Conservation (phyloP, 1,140 invertebrate species). For the Asbolus verrucosus region DNA sequence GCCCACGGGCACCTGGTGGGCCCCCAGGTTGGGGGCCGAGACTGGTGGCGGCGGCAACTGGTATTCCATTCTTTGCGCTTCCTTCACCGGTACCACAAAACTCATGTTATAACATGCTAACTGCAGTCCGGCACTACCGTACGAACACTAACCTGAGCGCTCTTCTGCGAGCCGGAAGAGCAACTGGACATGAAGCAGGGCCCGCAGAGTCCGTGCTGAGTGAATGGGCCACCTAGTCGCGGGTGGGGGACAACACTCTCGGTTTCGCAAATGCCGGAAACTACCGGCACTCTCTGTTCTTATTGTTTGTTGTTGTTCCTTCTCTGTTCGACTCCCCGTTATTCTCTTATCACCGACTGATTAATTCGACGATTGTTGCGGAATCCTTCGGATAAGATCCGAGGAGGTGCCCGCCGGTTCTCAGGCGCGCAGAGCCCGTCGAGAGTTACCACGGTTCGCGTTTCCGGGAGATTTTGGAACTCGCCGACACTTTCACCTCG, state of each 20-base stretch:
- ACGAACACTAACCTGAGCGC: constrained; percentile 51
- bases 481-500: constrained; percentile 7
- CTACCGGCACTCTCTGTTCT: constrained; percentile 33
- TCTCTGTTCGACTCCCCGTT: constrained; percentile 27
- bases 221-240: constrained; percentile 55
- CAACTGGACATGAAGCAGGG: constrained; percentile 57
- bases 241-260: constrained; percentile 50
- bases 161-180: constrained; percentile 59
- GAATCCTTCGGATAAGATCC: constrained; percentile 7
- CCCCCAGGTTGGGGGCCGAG: constrained; percentile 61
- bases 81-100: constrained; percentile 63
- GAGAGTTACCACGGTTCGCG: neutral
- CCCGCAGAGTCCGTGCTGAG: constrained; percentile 50
- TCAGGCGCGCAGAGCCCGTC: neutral
- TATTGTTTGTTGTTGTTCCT: constrained; percentile 46
- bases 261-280: constrained; percentile 62
- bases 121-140: constrained; percentile 52
- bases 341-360: constrained; percentile 1
- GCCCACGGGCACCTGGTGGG: constrained; percentile 62
- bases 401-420: neutral
- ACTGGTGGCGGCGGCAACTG: constrained; percentile 66
- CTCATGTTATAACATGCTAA: constrained; percentile 62
- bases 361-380: constrained; percentile 36
- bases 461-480: constrained; percentile 25
- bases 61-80: constrained; percentile 65